Evolutionary conservation across 2,888 invertebrate species (phyloP).

Genomic region (Microctonus brassicae): DNA sequence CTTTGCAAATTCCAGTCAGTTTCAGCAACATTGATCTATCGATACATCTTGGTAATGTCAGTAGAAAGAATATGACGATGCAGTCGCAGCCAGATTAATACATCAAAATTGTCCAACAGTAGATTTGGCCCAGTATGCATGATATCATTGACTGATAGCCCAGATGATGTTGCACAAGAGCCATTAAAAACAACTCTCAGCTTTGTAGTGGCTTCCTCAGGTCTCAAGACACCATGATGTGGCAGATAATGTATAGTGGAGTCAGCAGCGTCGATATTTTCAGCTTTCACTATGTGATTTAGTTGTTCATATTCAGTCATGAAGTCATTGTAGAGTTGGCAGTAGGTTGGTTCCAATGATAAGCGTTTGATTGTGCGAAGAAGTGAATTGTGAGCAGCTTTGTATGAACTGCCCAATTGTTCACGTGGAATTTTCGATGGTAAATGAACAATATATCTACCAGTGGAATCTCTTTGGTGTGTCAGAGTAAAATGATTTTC

Average conservation of each 20-base stretch:
- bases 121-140: slow-evolving; percentile 11
- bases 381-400: background rate
- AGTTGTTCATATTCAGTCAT: background rate
- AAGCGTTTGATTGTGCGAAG: background rate
- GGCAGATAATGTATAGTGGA: background rate
- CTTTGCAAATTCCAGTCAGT: background rate
- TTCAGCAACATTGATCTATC: background rate
- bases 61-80: background rate
- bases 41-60: slow-evolving; percentile 32
- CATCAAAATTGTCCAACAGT: slow-evolving; percentile 2
- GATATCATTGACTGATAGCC: slow-evolving; percentile 20
- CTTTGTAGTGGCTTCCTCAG: slow-evolving; percentile 9
- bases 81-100: slow-evolving; percentile 2
- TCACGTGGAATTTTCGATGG: background rate
- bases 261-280: background rate
- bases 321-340: background rate
- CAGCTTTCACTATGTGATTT: background rate
- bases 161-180: slow-evolving; percentile 1
- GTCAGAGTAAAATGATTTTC: background rate
- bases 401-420: background rate
- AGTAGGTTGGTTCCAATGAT: background rate
- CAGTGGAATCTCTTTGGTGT: background rate
- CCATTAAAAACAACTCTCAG: slow-evolving; percentile 32
- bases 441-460: background rate
- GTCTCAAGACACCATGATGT: background rate